Percentiles rank a stretch among this genome's conserved stretches.
These are phyloP conservation scores for Ectobius pallidus DNA, from an alignment of 2,888 invertebrate species.

Conservation along the genomic window DNA sequence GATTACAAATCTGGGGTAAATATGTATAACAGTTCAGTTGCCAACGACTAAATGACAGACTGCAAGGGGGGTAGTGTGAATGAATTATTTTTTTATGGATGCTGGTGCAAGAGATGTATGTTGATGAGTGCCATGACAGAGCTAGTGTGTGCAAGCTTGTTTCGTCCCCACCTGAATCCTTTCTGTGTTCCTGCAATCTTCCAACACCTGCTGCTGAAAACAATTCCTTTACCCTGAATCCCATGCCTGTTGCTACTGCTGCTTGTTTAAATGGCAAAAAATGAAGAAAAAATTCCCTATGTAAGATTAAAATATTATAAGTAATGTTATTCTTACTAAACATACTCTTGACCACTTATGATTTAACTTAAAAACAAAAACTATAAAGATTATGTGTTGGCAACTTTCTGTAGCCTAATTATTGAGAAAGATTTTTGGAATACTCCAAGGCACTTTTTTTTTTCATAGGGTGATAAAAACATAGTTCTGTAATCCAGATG, in stretches of 20 bases:
- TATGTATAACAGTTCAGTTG: constrained; percentile 35
- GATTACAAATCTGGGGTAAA: constrained; percentile 18
- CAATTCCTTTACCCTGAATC: constrained; percentile 10
- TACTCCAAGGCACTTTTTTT: constrained; percentile 36
- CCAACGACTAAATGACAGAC: constrained; percentile 20
- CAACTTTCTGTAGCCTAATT: constrained; percentile 36
- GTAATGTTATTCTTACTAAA: constrained; percentile 19
- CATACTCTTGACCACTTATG: constrained; percentile 29
- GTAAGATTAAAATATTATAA: constrained; percentile 24
- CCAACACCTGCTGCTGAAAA: not conserved
- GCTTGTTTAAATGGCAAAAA: constrained; percentile 29
- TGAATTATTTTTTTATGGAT: constrained; percentile 33
- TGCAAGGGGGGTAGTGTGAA: constrained; percentile 4
- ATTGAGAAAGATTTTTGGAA: constrained; percentile 27
- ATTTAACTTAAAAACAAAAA: constrained; percentile 24
- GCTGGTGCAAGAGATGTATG: constrained; percentile 23
- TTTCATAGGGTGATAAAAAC: constrained; percentile 34
- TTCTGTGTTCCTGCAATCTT: constrained; percentile 31
- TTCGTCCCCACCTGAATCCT: constrained; percentile 18
- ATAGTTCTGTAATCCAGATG: constrained; percentile 41
- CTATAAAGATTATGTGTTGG: constrained; percentile 32
- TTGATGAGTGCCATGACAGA: constrained; percentile 39
- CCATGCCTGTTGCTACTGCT: constrained; percentile 40
- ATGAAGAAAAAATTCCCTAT: constrained; percentile 10
- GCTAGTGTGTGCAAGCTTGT: constrained; percentile 35